Evolutionary conservation across 2,113 vertebrate species (phyloP), one percentile per base, ranked within the genome.

Genomic region (Mystacornis crossleyi): DNA sequence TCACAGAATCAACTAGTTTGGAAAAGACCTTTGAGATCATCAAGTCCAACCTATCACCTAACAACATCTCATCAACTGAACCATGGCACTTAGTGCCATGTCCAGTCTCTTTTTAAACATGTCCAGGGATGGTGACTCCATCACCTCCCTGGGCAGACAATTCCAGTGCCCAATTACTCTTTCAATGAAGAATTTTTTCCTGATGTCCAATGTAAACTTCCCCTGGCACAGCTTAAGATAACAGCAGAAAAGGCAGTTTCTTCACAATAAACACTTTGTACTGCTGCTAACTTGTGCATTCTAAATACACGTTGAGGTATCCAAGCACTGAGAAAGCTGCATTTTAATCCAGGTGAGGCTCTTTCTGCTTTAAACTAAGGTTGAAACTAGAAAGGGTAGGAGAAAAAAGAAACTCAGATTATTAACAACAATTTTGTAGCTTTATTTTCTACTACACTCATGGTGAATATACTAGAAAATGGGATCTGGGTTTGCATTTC

Each of bases 401-500:
- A 70, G 48, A 62, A 81, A 55, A 40, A 26, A 62, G 54, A 86
- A 94, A 77, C 43, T 77, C 50, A 18, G 21, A 29, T 86, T 78
- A 55, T 47, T 51, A 90, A 34, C 53, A 74, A 36, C 14, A 38
- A 17, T 78, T 83, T 40, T 71, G 21, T 67, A 81, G 40, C 72
- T 95, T 77, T 8, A 4, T 48, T 89, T 96, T 74, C 78, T 66
- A 2, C 23, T 62, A 3, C 18, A 25, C 78, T 82, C 21, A 6
- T 18, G 4, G 75, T 58, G 53, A 83, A 74, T 79, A 45, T 64
- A 38, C 31, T 45, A 75, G 72, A 78, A 90, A 86, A 84, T 53
- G 43, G 40, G 50, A 20, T 74, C 48, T 71, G 72, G 53, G 61
- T 88, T 94, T 94, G 69, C 40, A 79, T 93, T 97, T 97, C 69